Evolutionary conservation across 2,113 vertebrate species (phyloP), one percentile per base, ranked within the genome.

Genomic region (Alaudala cheleensis): DNA sequence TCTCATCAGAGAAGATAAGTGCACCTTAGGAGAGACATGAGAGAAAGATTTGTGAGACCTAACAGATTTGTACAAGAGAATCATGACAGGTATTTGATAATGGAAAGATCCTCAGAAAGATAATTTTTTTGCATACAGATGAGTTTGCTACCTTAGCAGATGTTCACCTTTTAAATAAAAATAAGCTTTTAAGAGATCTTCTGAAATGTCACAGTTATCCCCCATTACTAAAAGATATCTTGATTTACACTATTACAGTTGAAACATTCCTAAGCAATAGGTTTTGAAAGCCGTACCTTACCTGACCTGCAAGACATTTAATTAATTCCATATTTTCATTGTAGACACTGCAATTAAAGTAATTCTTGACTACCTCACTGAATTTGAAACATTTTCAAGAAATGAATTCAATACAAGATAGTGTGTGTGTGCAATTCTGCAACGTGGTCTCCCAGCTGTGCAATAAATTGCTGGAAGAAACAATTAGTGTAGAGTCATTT

Each of bases 131-230:
- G 77, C 81, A 95, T 92, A 87, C 50, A 91, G 73, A 88, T 85
- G 89, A 96, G 61, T 78, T 93, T 96, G 53, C 86, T 91, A 53
- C 76, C 90, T 96, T 95, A 97, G 73, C 92, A 95, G 90, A 92
- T 92, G 54, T 95, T 96, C 81, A 88, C 80, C 88, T 96, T 97
- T 97, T 93, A 91, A 96, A 97, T 93, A 96, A 97, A 98, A 97
- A 96, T 83, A 81, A 83, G 92, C 84, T 94, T 96, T 77, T 96
- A 97, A 95, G 65, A 95, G 92, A 85, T 54, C 69, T 69, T 95
- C 62, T 79, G 92, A 97, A 95, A 97, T 92, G 96, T 94, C 95
- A 78, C 71, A 93, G 89, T 96, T 96, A 95, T 92, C 37, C 57
- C 83, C 86, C 79, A 83, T 96, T 97, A 96, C 95, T 95, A 94